Conservation (phyloP, 2,888 invertebrate genomes). For the Mellilla xanthometata region DNA sequence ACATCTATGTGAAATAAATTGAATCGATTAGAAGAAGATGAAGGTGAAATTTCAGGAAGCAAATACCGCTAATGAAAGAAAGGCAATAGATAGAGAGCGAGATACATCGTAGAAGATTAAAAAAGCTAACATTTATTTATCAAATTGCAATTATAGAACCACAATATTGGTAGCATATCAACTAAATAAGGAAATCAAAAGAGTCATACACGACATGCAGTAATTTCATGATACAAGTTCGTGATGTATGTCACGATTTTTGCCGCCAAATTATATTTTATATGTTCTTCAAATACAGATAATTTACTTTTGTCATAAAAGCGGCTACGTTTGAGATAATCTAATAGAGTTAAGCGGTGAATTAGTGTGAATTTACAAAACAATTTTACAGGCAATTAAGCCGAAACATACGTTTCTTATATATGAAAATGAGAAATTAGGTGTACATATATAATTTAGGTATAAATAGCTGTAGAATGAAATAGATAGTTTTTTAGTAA, state of each 20-base stretch:
- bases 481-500: no score
- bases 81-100: not conserved
- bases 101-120: not conserved
- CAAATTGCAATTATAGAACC: no score
- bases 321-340: not conserved
- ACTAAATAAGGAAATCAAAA: no score
- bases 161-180: no score
- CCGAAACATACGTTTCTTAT: not conserved
- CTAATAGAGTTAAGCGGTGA: slow-evolving; percentile 7
- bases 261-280: slow-evolving; percentile 5
- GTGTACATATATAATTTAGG: no score
- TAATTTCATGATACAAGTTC: slow-evolving; percentile 6
- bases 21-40: no score
- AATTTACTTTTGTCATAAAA: slow-evolving; percentile 5
- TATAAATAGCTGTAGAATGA: no score
- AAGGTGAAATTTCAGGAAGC: no score
- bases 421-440: no score
- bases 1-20: no score
- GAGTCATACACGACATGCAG: not conserved
- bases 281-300: slow-evolving; percentile 12
- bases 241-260: slow-evolving; percentile 11
- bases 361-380: slow-evolving; percentile 2
- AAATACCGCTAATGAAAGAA: not conserved
- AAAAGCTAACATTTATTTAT: no score
- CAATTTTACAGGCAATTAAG: slow-evolving; percentile 1